Conservation (phyloP, 1,140 invertebrate genomes). For the Rhagoletis zephyria region DNA sequence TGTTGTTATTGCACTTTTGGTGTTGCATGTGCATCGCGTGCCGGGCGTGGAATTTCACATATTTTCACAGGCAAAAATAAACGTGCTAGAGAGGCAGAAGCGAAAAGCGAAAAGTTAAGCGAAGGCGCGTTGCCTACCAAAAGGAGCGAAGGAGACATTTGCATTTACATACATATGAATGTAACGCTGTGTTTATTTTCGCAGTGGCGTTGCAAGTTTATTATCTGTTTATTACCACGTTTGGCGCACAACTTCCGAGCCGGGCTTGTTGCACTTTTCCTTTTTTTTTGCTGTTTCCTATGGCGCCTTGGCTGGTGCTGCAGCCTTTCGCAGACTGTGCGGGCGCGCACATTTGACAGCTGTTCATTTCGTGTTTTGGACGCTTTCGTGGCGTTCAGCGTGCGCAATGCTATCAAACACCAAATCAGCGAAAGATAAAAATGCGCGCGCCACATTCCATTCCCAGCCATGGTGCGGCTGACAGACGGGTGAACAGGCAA, state of each 20-base stretch:
- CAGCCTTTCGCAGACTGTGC: neutral
- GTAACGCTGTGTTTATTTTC: neutral
- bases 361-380: neutral
- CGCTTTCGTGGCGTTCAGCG: neutral
- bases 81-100: neutral
- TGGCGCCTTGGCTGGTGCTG: conserved; percentile 1
- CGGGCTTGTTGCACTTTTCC: neutral
- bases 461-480: neutral
- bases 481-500: neutral
- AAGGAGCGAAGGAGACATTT: too few relatives aligned
- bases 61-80: neutral
- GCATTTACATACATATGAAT: too few relatives aligned
- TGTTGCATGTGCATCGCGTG: conserved; percentile 14
- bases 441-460: neutral
- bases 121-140: neutral
- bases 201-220: neutral
- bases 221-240: neutral
- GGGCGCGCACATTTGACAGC: conserved; percentile 9
- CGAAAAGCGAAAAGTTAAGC: neutral
- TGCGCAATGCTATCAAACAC: neutral
- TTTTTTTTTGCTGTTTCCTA: neutral
- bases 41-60: neutral
- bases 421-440: conserved; percentile 14
- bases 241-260: neutral
- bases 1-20: conserved; percentile 19